Evolutionary conservation across 2,888 invertebrate genomes (phyloP).

Genomic region (Ypsolopha sequella): DNA sequence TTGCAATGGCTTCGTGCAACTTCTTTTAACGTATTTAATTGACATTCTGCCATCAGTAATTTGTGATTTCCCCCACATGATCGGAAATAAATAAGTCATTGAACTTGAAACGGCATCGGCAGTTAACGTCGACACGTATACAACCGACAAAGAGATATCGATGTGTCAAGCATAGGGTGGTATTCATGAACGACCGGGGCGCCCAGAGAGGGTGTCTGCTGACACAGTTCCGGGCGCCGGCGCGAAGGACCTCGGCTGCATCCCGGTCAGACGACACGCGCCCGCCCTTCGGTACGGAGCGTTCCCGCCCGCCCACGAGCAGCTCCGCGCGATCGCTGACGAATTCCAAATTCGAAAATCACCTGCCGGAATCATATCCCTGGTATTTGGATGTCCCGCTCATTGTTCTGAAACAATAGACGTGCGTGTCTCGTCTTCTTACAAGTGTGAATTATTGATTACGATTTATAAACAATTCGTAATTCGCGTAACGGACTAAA

Average conservation of each 20-base stretch:
- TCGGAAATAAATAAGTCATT: conserved; percentile 2
- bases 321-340: conserved; percentile 3
- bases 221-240: conserved; percentile 68
- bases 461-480: background rate
- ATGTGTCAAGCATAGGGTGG: conserved; percentile 46
- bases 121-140: background rate
- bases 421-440: background rate
- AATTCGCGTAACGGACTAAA: background rate
- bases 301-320: conserved; percentile 23
- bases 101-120: conserved; percentile 4
- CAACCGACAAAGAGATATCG: conserved; percentile 24
- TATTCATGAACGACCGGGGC: conserved; percentile 45
- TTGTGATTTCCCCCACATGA: background rate
- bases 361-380: too few species aligned
- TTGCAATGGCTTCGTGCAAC: too few species aligned
- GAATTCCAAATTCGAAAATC: background rate
- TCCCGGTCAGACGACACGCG: conserved; percentile 59
- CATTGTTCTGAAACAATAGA: background rate
- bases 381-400: background rate
- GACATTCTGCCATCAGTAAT: too few species aligned
- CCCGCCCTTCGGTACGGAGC: conserved; percentile 46
- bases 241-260: conserved; percentile 41
- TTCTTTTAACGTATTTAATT: too few species aligned
- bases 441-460: background rate
- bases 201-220: conserved; percentile 23